Conservation (phyloP, 2,797 vertebrate species). For the Pseudochaenichthys georgianus region DNA sequence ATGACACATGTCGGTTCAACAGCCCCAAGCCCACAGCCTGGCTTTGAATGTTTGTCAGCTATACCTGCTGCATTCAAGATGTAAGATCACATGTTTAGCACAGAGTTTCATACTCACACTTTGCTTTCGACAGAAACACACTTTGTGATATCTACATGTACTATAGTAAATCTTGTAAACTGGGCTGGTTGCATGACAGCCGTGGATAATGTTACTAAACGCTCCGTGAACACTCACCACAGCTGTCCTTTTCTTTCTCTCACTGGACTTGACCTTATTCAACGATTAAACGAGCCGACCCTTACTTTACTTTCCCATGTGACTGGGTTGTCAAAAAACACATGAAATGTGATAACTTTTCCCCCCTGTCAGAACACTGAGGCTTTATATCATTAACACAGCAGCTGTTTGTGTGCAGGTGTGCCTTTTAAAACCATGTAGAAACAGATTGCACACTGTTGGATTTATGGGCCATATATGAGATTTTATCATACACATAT, state of each 20-base stretch:
- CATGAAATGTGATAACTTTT: slow-evolving; percentile 44
- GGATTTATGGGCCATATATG: neutral
- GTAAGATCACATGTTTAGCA: slow-evolving; percentile 22
- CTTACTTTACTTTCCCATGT: slow-evolving; percentile 29
- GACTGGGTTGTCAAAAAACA: slow-evolving; percentile 19
- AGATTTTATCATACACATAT: slow-evolving; percentile 1
- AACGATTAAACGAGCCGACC: slow-evolving; percentile 10
- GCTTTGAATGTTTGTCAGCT: slow-evolving; percentile 70
- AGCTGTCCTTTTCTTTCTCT: slow-evolving; percentile 40
- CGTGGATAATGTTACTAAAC: slow-evolving; percentile 30
- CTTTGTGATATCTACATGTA: neutral
- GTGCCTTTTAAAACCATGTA: slow-evolving; percentile 9
- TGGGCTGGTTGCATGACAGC: slow-evolving; percentile 19
- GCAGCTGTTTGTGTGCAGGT: slow-evolving; percentile 53
- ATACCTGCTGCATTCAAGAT: slow-evolving; percentile 71
- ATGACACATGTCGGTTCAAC: slow-evolving; percentile 80
- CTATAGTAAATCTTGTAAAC: slow-evolving; percentile 17
- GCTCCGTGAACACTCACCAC: slow-evolving; percentile 22
- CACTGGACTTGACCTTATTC: slow-evolving; percentile 23
- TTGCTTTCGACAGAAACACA: neutral
- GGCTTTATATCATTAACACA: slow-evolving; percentile 36
- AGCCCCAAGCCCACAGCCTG: slow-evolving; percentile 40
- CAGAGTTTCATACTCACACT: neutral
- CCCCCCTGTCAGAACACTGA: slow-evolving; percentile 21
- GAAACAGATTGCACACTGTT: slow-evolving; percentile 16